Evolutionary conservation across 1,140 invertebrate genomes (phyloP), one percentile per base, ranked within the genome.

Genomic region (Leptoteleia sp.): DNA sequence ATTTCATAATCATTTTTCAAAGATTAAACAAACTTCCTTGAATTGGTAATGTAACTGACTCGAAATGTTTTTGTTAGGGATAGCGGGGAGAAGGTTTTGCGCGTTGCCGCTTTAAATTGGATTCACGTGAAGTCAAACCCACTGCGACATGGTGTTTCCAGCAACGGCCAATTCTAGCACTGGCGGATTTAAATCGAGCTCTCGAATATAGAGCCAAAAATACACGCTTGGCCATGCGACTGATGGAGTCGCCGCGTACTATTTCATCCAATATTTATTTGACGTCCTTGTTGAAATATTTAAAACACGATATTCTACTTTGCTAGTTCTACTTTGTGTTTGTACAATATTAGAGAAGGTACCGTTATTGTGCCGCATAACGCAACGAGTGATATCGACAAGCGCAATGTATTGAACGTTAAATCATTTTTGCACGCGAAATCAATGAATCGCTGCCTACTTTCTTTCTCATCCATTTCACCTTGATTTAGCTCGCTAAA

Each of bases 381-480:
- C 80, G 79, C 67, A 76, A 72, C 70, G 76, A 79, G 76, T 81
- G 76, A 73, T 79, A 79, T 76, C 62, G 71, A 79, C 80, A 79
- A 76, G 72, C 68, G 38, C 13, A 67, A 79, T 72, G 61, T 76
- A 79, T 81, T 76, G 76, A 48, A 45, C 76, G 40, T 12, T 79
- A 76, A 79, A 79, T 79, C 71, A 79, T 76, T 81, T 79, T 71
- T 59, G 45, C 25, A 25, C 71, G 61, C 54, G 35, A 75, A 79
- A 81, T 76, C 72, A 81, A 79, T 81, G 57, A 79, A 73, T 79
- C 57, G 43, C 48, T 72, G 75, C 64, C 45, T 57, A 72, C 45
- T 78, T 79, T 71, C 71, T 75, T 81, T 64, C 59, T 38, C 76
- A 59, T 62, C 59, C 33, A 54, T 77, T 67, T 59, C 37, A 37